These are phyloP conservation scores for Leucophenga varia DNA, from an alignment of 1,140 invertebrate species.

Conservation along the genomic window DNA sequence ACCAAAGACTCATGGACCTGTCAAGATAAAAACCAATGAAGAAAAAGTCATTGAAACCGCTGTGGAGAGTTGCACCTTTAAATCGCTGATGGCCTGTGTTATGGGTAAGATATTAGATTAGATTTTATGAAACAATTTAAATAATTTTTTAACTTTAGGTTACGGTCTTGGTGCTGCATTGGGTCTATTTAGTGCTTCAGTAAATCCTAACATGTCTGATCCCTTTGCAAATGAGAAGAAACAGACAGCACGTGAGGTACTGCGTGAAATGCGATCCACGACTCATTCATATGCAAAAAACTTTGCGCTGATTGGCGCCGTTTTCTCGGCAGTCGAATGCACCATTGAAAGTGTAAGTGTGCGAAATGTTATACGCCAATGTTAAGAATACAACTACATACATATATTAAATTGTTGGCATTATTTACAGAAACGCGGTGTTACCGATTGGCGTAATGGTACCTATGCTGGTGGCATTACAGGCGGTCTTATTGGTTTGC, in stretches of 20 bases:
- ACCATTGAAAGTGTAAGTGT: slow-evolving; percentile 79
- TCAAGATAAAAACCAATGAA: slow-evolving; percentile 80
- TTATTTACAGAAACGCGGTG: slow-evolving; percentile 78
- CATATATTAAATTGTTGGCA: slow-evolving; percentile 16
- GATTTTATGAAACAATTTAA: too few species aligned
- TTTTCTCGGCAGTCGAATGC: slow-evolving; percentile 93
- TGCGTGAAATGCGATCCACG: slow-evolving; percentile 88
- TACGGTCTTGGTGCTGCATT: slow-evolving; percentile 91
- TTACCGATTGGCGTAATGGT: slow-evolving; percentile 95
- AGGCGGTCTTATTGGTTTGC: slow-evolving; percentile 90
- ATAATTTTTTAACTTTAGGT: slow-evolving; percentile 63
- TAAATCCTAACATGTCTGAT: slow-evolving; percentile 83
- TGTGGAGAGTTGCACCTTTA: slow-evolving; percentile 92
- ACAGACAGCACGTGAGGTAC: slow-evolving; percentile 80
- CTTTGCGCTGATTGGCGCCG: slow-evolving; percentile 90
- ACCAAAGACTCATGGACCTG: slow-evolving; percentile 72
- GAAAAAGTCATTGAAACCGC: slow-evolving; percentile 83
- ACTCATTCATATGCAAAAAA: slow-evolving; percentile 95
- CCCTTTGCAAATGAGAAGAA: slow-evolving; percentile 70
- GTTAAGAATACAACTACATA: slow-evolving; percentile 3
- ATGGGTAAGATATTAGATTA: slow-evolving; percentile 81
- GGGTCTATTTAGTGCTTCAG: slow-evolving; percentile 92
- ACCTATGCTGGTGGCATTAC: slow-evolving; percentile 91
- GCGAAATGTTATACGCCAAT: not conserved
- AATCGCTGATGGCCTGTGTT: slow-evolving; percentile 86